phyloP scores from a whole-genome alignment of 1,140 invertebrate genomes.

The Dryas iulia region DNA sequence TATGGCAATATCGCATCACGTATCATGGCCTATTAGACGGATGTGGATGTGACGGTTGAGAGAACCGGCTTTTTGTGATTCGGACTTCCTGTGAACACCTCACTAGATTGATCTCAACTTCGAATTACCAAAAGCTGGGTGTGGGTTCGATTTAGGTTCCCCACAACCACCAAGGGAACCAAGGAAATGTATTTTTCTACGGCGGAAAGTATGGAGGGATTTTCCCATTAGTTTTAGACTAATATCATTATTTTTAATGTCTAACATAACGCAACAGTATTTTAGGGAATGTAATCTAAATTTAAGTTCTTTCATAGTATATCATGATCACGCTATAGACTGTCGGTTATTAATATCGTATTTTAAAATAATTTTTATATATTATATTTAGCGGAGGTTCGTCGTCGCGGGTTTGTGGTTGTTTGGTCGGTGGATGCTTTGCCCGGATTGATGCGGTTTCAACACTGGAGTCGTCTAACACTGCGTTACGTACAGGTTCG shows the following conservation, averaged over 20 bases:
- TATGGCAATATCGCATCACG: constrained; percentile 42
- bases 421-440: constrained; percentile 40
- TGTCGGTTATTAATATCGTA: constrained; percentile 39
- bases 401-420: constrained; percentile 36
- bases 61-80: constrained; percentile 41
- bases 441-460: constrained; percentile 26
- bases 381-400: constrained; percentile 23
- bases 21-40: constrained; percentile 45
- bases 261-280: constrained; percentile 77
- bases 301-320: constrained; percentile 66
- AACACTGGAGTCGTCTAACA: constrained; percentile 9
- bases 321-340: constrained; percentile 55
- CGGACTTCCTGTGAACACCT: constrained; percentile 13
- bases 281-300: constrained; percentile 75
- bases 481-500: background rate
- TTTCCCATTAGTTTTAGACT: constrained; percentile 62
- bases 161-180: constrained; percentile 4
- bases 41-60: constrained; percentile 21
- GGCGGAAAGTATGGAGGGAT: constrained; percentile 22
- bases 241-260: constrained; percentile 79
- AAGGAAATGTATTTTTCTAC: constrained; percentile 30
- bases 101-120: constrained; percentile 8
- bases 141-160: constrained; percentile 26
- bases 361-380: constrained; percentile 23
- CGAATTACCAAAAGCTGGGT: constrained; percentile 41